Evolutionary conservation across 2,113 vertebrate species (phyloP).

Genomic region (Elephantulus edwardii): DNA sequence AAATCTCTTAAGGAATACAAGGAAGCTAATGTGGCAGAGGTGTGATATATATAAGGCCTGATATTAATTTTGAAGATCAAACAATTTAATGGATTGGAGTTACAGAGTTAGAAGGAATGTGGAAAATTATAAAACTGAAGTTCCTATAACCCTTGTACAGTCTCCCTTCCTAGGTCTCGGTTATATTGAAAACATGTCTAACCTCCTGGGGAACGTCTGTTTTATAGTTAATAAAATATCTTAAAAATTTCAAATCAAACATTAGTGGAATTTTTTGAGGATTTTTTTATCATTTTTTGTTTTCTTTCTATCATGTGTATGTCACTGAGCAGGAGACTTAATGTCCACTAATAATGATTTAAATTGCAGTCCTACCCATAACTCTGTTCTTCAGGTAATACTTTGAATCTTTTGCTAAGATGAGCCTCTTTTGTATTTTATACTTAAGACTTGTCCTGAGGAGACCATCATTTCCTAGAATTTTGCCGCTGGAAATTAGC

Average conservation of each 20-base stretch:
- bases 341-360: not conserved
- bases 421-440: not conserved
- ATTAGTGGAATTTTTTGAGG: too few species aligned
- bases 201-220: not conserved
- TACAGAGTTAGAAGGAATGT: not conserved
- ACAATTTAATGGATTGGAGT: not conserved
- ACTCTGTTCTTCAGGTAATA: not conserved
- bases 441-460: not conserved
- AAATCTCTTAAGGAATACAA: not conserved
- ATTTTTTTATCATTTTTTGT: not conserved
- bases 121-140: not conserved
- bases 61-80: slow-evolving; percentile 2
- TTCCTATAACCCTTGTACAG: not conserved
- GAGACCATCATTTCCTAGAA: not conserved
- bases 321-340: not conserved
- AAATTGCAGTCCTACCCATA: not conserved
- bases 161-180: not conserved
- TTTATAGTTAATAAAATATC: not conserved
- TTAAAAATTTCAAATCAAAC: not conserved
- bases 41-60: not conserved
- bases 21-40: not conserved
- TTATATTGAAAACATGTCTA: not conserved
- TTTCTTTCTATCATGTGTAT: not conserved
- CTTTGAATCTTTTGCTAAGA: not conserved
- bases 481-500: not conserved